These are phyloP conservation scores for Mimumesa dahlbomi DNA, from an alignment of 2,888 invertebrate species.

Conservation along the genomic window DNA sequence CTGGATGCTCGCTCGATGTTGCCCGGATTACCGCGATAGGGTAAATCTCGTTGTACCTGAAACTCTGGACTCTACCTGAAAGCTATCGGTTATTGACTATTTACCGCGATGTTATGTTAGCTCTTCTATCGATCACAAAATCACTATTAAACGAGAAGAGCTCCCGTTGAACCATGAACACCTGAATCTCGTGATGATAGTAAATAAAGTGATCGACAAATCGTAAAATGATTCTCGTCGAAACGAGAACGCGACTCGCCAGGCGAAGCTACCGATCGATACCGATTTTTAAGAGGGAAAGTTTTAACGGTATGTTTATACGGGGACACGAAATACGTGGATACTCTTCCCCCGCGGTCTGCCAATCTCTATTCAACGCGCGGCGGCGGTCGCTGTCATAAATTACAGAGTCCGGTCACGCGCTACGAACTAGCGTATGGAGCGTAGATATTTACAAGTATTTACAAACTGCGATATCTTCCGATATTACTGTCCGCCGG, in stretches of 20 bases:
- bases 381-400: conserved; percentile 53
- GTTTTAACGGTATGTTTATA: conserved; percentile 33
- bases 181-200: no score
- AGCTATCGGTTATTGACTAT: no score
- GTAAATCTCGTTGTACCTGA: not conserved
- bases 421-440: conserved; percentile 50
- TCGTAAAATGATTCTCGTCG: not conserved
- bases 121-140: no score
- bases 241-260: not conserved
- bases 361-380: conserved; percentile 62
- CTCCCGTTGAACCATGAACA: no score
- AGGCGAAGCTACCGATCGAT: conserved; percentile 21
- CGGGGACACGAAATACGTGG: conserved; percentile 40
- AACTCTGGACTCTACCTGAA: no score
- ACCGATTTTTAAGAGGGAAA: conserved; percentile 28
- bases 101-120: no score
- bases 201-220: no score
- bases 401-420: conserved; percentile 60
- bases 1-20: not conserved
- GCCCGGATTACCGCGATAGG: not conserved
- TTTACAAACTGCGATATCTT: conserved; percentile 55
- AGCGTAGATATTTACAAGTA: conserved; percentile 57
- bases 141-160: no score
- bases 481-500: conserved; percentile 26
- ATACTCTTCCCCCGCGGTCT: conserved; percentile 28